Percentiles rank a stretch among this genome's conserved stretches.
phyloP scores from a whole-genome alignment of 2,113 vertebrate genomes.

The Spea bombifrons region DNA sequence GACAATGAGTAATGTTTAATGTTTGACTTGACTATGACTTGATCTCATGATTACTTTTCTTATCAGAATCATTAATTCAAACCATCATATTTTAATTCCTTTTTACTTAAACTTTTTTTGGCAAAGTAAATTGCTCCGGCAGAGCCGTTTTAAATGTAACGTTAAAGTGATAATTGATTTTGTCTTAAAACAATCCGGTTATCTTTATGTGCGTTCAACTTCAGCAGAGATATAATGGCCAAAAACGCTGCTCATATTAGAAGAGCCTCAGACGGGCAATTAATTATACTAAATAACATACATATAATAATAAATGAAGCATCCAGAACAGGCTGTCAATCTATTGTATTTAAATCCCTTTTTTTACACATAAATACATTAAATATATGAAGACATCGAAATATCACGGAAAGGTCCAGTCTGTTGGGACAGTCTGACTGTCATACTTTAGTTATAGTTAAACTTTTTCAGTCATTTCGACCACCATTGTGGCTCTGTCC shows the following conservation, averaged over 20 bases:
- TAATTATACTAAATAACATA: neutral
- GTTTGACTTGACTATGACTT: constrained; percentile 36
- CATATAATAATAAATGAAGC: too few relatives aligned
- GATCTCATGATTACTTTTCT: constrained; percentile 24
- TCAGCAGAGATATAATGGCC: neutral
- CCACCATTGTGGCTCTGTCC: too few relatives aligned
- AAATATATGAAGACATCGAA: too few relatives aligned
- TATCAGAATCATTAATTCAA: constrained; percentile 39
- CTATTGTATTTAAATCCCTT: too few relatives aligned
- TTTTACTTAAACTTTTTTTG: constrained; percentile 21
- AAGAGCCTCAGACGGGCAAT: neutral
- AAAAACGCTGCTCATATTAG: neutral
- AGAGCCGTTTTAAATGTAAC: neutral
- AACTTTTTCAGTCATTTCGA: too few relatives aligned
- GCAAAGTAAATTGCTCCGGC: neutral
- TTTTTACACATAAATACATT: too few relatives aligned
- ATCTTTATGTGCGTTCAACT: neutral
- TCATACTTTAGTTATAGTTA: too few relatives aligned
- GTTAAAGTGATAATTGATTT: constrained; percentile 18
- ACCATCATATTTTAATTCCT: constrained; percentile 29
- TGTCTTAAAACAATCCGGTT: neutral
- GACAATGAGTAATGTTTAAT: constrained; percentile 40
- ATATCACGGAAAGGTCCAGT: too few relatives aligned
- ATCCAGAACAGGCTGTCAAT: too few relatives aligned
- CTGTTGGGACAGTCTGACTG: too few relatives aligned